Evolutionary conservation across 1,140 invertebrate species (phyloP).

Genomic region (Bombus terrestris): DNA sequence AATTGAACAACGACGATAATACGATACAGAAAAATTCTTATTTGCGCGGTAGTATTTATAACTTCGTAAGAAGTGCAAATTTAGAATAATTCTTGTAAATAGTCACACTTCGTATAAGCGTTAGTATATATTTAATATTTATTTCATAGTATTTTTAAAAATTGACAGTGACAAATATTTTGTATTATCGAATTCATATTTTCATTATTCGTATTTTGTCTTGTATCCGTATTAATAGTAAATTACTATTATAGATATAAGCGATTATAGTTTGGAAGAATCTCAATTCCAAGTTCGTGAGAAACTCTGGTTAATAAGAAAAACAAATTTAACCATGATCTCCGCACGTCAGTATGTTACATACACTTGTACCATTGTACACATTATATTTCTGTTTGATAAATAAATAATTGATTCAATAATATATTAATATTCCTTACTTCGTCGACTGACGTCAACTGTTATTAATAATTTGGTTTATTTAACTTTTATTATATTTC

Average conservation of each 20-base stretch:
- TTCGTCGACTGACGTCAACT: not conserved
- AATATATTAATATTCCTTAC: not conserved
- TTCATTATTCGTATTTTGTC: not conserved
- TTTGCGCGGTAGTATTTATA: not conserved
- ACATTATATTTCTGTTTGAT: slow-evolving; percentile 30
- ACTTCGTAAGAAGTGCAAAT: slow-evolving; percentile 8
- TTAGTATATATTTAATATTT: slow-evolving; percentile 39
- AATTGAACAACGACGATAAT: slow-evolving; percentile 47
- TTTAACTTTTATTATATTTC: no score
- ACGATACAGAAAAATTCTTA: not conserved
- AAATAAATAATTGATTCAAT: slow-evolving; percentile 45
- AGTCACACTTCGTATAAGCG: slow-evolving; percentile 33
- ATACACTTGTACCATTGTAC: slow-evolving; percentile 54
- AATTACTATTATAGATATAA: no score
- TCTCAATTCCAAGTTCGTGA: not conserved
- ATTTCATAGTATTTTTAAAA: slow-evolving; percentile 33
- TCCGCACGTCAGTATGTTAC: slow-evolving; percentile 43
- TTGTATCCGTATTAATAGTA: not conserved
- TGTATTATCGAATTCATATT: slow-evolving; percentile 17
- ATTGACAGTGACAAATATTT: not conserved
- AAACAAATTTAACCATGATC: slow-evolving; percentile 15
- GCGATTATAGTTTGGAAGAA: slow-evolving; percentile 29
- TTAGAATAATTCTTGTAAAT: slow-evolving; percentile 51
- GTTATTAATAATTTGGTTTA: no score
- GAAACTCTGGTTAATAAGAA: no score